Evolutionary conservation across 2,113 vertebrate genomes (phyloP), one percentile per base, ranked within the genome.

Genomic region (Polypterus senegalus): DNA sequence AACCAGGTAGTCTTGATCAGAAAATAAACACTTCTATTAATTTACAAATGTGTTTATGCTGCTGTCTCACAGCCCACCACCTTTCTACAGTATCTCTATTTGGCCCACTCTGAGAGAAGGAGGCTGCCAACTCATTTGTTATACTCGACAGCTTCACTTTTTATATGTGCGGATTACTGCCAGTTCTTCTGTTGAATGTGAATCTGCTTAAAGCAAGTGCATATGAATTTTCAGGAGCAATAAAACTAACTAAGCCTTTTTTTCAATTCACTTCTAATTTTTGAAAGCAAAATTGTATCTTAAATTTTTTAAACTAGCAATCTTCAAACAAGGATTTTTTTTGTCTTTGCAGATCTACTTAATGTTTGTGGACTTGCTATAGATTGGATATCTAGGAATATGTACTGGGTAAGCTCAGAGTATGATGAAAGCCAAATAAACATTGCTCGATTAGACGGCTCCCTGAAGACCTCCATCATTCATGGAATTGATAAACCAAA

Each of bases 361-460:
- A 98, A 93, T 79, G 94, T 94, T 74, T 88, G 92, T 61, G 89
- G 94, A 65, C 82, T 99, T 66, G 92, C 94, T 55, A 86, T 99
- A 66, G 96, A 99, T 69, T 99, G 96, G 96, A 78, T 99, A 68
- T 98, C 96, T 9, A 91, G 89, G 69, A 99, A 99, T 79, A 87
- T 99, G 71, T 99, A 97, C 74, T 99, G 96, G 96, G 91, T 97
- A 76, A 99, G 96, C 71, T 94, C 93, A 3, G 94, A 98, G 77
- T 95, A 93, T 71, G 94, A 99, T 71, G 94, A 98, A 89, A 94
- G 94, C 1, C 96, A 99, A 80, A 95, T 98, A 83, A 99, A 97
- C 49, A 94, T 93, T 72, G 96, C 94, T 61, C 88, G 86, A 69
- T 88, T 99, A 72, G 93, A 99, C 57, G 96, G 96, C 9, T 98